Evolutionary conservation across 2,797 vertebrate genomes (phyloP), one percentile per base, ranked within the genome.

Genomic region (Lithobates sylvaticus): DNA sequence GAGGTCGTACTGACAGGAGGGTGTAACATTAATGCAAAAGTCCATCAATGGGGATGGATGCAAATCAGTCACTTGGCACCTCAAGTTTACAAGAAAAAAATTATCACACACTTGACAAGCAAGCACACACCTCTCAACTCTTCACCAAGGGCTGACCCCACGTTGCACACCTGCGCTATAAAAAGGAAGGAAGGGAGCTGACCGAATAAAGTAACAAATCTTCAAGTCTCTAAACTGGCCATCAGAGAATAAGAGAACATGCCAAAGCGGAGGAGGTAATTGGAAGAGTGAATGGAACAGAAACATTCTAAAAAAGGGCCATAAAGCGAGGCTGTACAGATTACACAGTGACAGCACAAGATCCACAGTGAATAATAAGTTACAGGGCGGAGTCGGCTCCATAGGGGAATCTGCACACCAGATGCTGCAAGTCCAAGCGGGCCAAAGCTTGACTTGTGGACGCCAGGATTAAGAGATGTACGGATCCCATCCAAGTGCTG

Each of bases 381-480:
- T n/a, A 23, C 44, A 34, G 15, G 42, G 78, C 26, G 71, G 71
- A 73, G 71, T 36, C 15, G 12, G 39, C 18, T 44, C 71, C n/a
- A 39, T 10, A 12, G 27, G 77, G 67, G 47, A 47, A 23, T 65
- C 67, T 70, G 61, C 27, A 13, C 67, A 54, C 65, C 78, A 79
- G 78, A 79, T 79, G 78, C 27, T 47, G 64, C 4, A 29, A n/a
- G 10, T 5, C n/a, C 2, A 39, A 36, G 27, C 34, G 2, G 15
- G 76, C 76, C 76, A 78, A 78, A 68, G 34, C 36, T 21, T 78
- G 54, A 15, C 42, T 32, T n/a, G 21, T 2, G 12, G 26, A 67
- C 10, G 78, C 78, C 78, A 80, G 47, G 67, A 70, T 50, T 9
- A 80, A 47, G 50, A 26, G 21, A 27, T 10, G 65, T 29, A 39